These are phyloP conservation scores for Peromyscus maniculatus DNA, from an alignment of 2,113 vertebrate genomes.

Conservation along the genomic window DNA sequence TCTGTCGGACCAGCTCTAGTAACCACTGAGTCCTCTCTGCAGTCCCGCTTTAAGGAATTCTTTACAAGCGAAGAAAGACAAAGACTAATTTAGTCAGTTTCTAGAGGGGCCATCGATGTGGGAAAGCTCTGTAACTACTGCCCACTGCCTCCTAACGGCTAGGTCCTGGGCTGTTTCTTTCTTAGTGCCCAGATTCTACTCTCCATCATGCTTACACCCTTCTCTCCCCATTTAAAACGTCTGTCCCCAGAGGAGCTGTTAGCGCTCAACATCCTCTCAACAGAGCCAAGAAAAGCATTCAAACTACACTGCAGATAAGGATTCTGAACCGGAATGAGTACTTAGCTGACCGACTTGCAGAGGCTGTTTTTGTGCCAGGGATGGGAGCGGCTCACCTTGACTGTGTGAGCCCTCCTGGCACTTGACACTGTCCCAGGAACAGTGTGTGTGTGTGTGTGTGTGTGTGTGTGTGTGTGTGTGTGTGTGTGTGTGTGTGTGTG, in stretches of 20 bases:
- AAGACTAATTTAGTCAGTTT: not conserved
- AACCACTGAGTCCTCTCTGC: not conserved
- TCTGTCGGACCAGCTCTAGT: not conserved
- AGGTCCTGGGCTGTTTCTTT: not conserved
- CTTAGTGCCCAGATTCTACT: not conserved
- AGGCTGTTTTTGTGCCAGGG: not conserved
- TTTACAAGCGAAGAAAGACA: not conserved
- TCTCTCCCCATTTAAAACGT: slow-evolving; percentile 19
- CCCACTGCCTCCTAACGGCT: not conserved
- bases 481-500: no score
- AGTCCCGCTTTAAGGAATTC: not conserved
- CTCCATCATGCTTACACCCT: not conserved
- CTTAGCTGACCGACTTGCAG: not conserved
- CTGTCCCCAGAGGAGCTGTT: not conserved
- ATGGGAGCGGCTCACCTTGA: not conserved
- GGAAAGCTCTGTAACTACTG: not conserved
- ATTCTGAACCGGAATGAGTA: not conserved
- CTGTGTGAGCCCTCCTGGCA: not conserved
- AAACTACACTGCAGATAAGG: slow-evolving; percentile 16
- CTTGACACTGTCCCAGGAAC: not conserved
- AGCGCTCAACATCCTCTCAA: not conserved
- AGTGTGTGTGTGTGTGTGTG: no score
- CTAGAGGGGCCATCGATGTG: not conserved
- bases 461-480: no score
- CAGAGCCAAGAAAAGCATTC: not conserved